Evolutionary conservation across 2,113 vertebrate genomes (phyloP).

Genomic region (Macquaria australasica): DNA sequence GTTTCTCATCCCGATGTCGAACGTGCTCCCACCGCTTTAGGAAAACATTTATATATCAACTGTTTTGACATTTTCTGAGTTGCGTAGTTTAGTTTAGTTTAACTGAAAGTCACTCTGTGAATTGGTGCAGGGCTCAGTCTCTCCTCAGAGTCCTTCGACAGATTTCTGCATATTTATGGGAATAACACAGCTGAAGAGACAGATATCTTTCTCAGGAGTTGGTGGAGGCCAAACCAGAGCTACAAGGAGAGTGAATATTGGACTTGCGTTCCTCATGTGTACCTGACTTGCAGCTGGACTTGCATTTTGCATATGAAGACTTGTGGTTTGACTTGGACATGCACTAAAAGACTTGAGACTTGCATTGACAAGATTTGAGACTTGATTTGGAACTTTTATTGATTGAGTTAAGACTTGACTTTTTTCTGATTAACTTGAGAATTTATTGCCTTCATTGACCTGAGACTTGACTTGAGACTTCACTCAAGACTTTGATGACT

Average conservation of each 20-base stretch:
- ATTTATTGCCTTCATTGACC: not conserved
- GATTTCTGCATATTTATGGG: not conserved
- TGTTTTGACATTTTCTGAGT: conserved; percentile 22
- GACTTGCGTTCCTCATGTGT: not conserved
- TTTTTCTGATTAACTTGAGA: not conserved
- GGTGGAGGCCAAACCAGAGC: not conserved
- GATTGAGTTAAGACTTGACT: no score
- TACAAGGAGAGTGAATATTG: not conserved
- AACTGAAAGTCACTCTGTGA: conserved; percentile 16
- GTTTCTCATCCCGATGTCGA: conserved; percentile 6
- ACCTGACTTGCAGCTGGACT: not conserved
- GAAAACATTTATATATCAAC: conserved; percentile 24
- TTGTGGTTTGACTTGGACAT: not conserved
- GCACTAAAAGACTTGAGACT: not conserved
- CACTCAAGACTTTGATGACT: not conserved
- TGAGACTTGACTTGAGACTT: not conserved
- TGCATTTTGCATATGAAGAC: not conserved
- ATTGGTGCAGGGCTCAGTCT: not conserved
- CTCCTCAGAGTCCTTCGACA: not conserved
- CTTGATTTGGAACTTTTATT: no score
- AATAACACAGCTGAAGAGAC: not conserved
- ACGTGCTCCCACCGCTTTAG: conserved; percentile 26
- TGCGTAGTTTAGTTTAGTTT: conserved; percentile 13
- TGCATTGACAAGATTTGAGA: not conserved
- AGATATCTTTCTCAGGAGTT: not conserved